These are phyloP conservation scores for Macheiramphus alcinus DNA, from an alignment of 2,113 vertebrate species.

Conservation along the genomic window DNA sequence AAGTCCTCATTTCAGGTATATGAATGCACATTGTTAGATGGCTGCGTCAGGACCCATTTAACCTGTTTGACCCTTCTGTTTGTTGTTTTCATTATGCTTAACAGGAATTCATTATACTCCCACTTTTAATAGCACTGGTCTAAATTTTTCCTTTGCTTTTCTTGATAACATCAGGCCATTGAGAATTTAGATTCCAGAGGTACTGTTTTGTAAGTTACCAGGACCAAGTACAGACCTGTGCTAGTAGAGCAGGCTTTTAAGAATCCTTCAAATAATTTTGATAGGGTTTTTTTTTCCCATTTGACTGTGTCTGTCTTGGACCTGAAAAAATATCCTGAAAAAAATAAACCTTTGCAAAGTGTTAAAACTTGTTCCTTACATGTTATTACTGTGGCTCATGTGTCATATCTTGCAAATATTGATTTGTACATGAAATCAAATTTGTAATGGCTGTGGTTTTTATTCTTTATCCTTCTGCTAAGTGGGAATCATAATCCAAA, in stretches of 20 bases:
- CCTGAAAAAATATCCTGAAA: background rate
- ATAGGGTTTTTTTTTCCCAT: rapidly evolving
- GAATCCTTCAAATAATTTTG: background rate
- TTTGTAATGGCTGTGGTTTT: background rate
- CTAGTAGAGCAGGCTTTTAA: background rate
- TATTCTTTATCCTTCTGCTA: conserved; percentile 10
- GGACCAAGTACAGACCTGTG: background rate
- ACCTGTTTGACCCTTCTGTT: background rate
- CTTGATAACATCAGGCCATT: background rate
- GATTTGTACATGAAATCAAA: background rate
- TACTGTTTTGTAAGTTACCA: background rate
- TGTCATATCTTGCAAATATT: background rate
- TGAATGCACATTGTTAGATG: background rate
- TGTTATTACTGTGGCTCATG: background rate
- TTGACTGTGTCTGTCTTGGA: background rate
- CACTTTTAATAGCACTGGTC: background rate
- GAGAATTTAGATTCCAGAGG: background rate
- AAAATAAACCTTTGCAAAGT: background rate
- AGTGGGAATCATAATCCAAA: conserved; percentile 36
- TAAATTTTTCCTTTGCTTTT: background rate
- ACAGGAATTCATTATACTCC: background rate
- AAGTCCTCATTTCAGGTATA: background rate
- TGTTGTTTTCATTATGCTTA: background rate
- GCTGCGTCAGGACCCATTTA: background rate
- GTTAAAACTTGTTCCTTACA: background rate